Base-by-base conservation (phyloP, 1,140 invertebrate genomes). In the Brachionus asplanchnoidis region DNA sequence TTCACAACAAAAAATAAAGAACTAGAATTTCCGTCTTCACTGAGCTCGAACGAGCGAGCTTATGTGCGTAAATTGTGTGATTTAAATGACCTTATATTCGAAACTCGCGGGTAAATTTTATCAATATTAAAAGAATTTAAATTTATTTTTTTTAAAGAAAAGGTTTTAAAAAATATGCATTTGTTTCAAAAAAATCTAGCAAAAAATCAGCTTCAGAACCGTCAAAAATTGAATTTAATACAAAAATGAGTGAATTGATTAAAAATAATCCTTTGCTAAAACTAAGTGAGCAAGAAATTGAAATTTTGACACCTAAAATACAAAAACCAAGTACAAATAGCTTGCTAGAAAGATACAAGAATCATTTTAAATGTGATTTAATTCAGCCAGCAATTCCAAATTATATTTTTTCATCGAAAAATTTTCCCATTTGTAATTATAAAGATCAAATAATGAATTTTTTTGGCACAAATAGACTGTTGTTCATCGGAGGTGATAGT, bases 401-500 rank as follows among this genome's bases (percentile, higher is more conserved):
- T 11, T 87, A 92, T 14, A 80, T 90, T 2, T 87, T 88, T 50
- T 92, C 92, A 84, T 89, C 92, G n/a, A 89, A 92, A 79, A 89
- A 88, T 7, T 88, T 94, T 3, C 92, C 93, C 23, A 91, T 93
- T 28, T 91, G 89, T 85, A 86, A 88, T 6, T 90, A 91, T 46
- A 87, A 89, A 44, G 88, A 91, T 4, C 87, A 91, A 75, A 91
- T 94, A 84, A 80, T 93, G 0, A 87, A 91, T 12, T 88, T 93
- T 0, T 95, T 98, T 79, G 94, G 95, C 85, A 94, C 95, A 0
- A 94, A 95, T 90, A 92, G 94, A 1, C 94, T 97, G 1, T 91
- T 96, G 46, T 93, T 95, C 85, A 92, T 96, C 53, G 92, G 92
- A 20, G 78, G 95, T 9, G 95, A 96, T 89, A 96, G 95, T 1